Evolutionary conservation across 2,797 vertebrate genomes (phyloP), one percentile per base, ranked within the genome.

Genomic region (Melanotaenia boesemani): DNA sequence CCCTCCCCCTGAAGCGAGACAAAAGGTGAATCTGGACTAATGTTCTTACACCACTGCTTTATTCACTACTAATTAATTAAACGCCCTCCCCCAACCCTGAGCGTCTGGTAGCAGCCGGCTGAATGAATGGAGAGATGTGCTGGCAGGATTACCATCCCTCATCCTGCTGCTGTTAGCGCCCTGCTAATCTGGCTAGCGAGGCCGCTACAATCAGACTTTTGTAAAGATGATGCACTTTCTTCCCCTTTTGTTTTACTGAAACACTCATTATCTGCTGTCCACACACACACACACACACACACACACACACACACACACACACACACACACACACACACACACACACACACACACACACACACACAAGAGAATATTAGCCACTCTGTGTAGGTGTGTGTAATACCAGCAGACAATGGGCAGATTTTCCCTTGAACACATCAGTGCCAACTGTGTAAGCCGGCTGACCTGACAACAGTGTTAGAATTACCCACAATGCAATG

Each of bases 61-160:
- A 92, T 89, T 91, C 84, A 81, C 77, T 78, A 83, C 76, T 92
- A 92, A 92, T 93, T 91, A 94, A 93, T 93, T 92, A 92, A 74
- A 85, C 72, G 41, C n/a, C 34, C 22, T 11, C 32, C 11, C 41
- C 5, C 26, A 4, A 28, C 54, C 22, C 71, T 20, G 58, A 58
- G 6, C 41, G 54, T 76, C 67, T 20, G 1, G 9, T 3, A 10
- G 48, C 32, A 8, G 48, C 30, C 15, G 41, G 64, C 0, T 44
- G 74, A 79, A 48, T 75, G 82, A 72, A 79, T 24, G 70, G 34
- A 1, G 54, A 70, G 80, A 84, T 81, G 76, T 46, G 71, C 61
- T 72, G 74, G 77, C 76, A 81, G 86, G 88, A 94, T 94, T 92
- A 89, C 74, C 41, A 50, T 60, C 36, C 24, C 22, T 26, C 56